Base-by-base conservation (phyloP, 2,797 vertebrate genomes). In the Menidia menidia region DNA sequence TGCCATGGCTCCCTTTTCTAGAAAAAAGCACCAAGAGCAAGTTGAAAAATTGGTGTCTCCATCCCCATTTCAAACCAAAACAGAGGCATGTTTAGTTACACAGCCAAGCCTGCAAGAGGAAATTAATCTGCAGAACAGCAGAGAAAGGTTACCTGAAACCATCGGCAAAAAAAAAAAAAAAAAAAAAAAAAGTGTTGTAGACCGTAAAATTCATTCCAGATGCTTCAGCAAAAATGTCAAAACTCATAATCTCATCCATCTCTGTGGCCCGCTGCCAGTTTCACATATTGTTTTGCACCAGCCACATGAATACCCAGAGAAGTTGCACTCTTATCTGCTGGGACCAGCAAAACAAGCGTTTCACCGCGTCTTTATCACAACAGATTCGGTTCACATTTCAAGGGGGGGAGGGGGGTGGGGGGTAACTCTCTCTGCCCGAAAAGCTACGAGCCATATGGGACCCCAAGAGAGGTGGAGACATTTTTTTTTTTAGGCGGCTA, bases 191-290 rank as follows among this genome's bases (percentile, higher is more conserved):
- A 81, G 57, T 58, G 68, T 58, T 61, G 71, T 1, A 83, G 82
- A 75, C 59, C 58, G 69, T 81, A 76, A 74, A 88, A 93, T 87
- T 80, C 64, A 78, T 87, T 92, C 92, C 92, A 93, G 91, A 93
- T 93, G 92, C 83, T 82, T 60, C 51, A 69, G 69, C 67, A n/a
- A 25, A 39, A 81, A 68, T 63, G 55, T 74, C 62, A 67, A 57
- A 80, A 66, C 71, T 82, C 59, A 80, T 69, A 65, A 83, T 87
- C 84, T 87, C 84, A 84, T 80, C 64, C 61, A 85, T 90, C 82
- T 79, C 10, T 7, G 72, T 48, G 66, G 43, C 73, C 53, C 3
- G 0, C 53, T 1, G 66, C 77, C 73, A 63, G 43, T 62, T 78
- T 76, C 50, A 51, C 55, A 13, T 71, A 66, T 80, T 76, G 75